Conservation (phyloP, 2,888 invertebrate genomes). For the Thalpophila matura region DNA sequence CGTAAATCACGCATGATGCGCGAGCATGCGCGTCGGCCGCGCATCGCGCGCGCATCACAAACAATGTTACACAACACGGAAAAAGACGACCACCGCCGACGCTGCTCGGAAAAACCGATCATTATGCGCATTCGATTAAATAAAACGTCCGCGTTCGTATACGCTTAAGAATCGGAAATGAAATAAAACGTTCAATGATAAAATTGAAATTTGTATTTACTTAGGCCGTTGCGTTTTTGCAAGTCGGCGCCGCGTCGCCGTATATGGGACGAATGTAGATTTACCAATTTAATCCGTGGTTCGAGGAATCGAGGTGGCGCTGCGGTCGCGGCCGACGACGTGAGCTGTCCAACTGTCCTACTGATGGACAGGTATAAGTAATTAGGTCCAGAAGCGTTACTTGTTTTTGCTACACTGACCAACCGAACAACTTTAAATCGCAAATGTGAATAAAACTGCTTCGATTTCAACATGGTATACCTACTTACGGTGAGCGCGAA, state of each 20-base stretch:
- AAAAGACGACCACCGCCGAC: conserved; percentile 86
- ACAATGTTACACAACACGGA: conserved; percentile 83
- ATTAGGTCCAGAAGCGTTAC: conserved; percentile 71
- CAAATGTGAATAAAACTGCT: conserved; percentile 70
- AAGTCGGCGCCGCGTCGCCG: conserved; percentile 80
- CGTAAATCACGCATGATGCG: conserved; percentile 80
- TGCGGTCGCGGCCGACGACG: conserved; percentile 61
- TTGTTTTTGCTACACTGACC: conserved; percentile 67
- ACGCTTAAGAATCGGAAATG: conserved; percentile 80
- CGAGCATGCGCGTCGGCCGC: conserved; percentile 70
- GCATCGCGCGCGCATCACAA: conserved; percentile 75
- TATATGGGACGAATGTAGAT: conserved; percentile 84
- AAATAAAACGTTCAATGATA: conserved; percentile 87
- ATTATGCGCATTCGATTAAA: conserved; percentile 88
- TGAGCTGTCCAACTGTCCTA: conserved; percentile 68
- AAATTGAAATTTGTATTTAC: conserved; percentile 89
- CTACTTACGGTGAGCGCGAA: conserved; percentile 54
- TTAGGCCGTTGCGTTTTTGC: conserved; percentile 82
- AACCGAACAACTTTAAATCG: conserved; percentile 63
- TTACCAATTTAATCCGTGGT: conserved; percentile 84
- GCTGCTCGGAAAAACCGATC: conserved; percentile 84
- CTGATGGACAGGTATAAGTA: conserved; percentile 75
- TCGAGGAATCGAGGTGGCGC: conserved; percentile 81
- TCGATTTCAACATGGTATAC: conserved; percentile 63
- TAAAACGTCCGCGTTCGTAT: conserved; percentile 81